Conservation (phyloP, 2,797 vertebrate genomes). For the Emys orbicularis region DNA sequence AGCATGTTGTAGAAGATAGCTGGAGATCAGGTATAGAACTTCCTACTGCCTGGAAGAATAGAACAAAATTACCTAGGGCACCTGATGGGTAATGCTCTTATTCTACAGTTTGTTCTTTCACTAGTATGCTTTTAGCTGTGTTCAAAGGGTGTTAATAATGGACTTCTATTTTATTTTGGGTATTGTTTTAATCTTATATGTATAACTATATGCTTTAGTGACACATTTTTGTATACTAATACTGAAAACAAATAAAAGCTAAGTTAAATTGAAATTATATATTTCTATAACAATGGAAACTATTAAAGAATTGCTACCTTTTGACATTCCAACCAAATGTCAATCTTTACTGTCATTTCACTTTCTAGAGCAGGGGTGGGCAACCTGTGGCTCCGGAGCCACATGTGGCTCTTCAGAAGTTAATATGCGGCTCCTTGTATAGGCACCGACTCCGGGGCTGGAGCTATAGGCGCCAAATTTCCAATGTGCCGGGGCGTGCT, state of each 20-base stretch:
- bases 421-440: too few species aligned
- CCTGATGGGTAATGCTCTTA: not conserved
- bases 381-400: too few species aligned
- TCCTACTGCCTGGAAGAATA: slow-evolving; percentile 5
- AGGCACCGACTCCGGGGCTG: too few species aligned
- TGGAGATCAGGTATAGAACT: slow-evolving; percentile 93
- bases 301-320: not conserved
- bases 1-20: slow-evolving; percentile 99
- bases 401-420: too few species aligned
- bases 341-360: not conserved
- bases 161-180: not conserved
- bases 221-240: not conserved
- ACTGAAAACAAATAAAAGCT: not conserved
- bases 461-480: too few species aligned
- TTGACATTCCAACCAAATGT: not conserved
- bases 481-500: too few species aligned
- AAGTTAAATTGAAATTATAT: not conserved
- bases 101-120: not conserved
- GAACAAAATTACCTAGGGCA: not conserved
- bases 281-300: not conserved
- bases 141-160: not conserved
- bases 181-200: not conserved
- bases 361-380: not conserved
- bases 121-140: not conserved
- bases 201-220: not conserved